A percentile compares a stretch with the other conserved stretches of the same genome.
Evolutionary conservation across 1,140 invertebrate species (phyloP).

Genomic region (Drosophila saltans): DNA sequence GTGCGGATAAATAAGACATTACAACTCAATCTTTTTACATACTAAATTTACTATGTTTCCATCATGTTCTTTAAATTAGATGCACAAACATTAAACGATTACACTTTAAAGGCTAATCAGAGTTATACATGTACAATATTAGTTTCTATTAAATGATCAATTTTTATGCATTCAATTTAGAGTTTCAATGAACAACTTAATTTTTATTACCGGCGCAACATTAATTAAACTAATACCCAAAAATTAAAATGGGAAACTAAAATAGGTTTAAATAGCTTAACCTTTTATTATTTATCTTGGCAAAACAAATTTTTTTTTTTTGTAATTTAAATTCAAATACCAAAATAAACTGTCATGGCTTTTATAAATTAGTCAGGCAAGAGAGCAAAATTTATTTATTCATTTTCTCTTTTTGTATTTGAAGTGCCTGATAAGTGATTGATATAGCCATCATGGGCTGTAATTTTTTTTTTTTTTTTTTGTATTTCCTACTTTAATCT

Average conservation of each 20-base stretch:
- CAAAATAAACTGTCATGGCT: neutral
- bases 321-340: neutral
- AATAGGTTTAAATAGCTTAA: neutral
- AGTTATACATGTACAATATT: no score
- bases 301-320: neutral
- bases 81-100: no score
- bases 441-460: constrained; percentile 7
- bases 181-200: neutral
- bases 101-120: no score
- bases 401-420: neutral
- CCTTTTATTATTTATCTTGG: neutral
- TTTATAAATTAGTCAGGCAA: neutral
- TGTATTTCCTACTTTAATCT: constrained; percentile 5
- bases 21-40: neutral
- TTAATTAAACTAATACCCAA: neutral
- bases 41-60: no score
- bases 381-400: neutral
- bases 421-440: constrained; percentile 11
- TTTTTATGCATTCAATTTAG: no score
- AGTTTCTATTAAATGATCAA: no score
- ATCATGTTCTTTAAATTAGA: no score
- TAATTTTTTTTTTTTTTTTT: neutral
- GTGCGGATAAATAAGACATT: neutral
- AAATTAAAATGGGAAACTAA: neutral
- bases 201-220: neutral